Evolutionary conservation across 2,797 vertebrate species (phyloP).

Genomic region (Muscicapa comitata): DNA sequence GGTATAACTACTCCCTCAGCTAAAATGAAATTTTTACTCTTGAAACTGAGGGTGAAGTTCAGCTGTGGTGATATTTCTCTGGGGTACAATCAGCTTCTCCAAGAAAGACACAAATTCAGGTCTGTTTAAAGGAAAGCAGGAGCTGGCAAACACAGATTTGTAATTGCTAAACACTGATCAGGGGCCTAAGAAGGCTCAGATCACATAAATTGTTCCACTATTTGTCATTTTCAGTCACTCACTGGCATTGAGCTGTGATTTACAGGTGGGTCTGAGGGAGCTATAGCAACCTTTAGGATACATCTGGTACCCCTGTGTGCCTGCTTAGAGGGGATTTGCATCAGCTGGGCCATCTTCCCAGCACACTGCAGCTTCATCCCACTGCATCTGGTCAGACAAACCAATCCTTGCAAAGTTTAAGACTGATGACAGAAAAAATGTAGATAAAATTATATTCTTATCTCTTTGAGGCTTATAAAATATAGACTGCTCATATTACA

Average conservation of each 20-base stretch:
- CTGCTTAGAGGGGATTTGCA: background rate
- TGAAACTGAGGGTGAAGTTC: background rate
- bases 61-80: background rate
- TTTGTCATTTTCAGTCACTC: background rate
- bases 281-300: background rate
- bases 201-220: background rate
- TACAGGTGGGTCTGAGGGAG: background rate
- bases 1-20: background rate
- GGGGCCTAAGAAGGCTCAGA: background rate
- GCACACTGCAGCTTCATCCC: background rate
- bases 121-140: background rate
- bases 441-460: background rate
- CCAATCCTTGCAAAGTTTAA: background rate
- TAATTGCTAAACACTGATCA: background rate
- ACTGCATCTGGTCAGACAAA: background rate
- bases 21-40: background rate
- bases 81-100: background rate
- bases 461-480: background rate
- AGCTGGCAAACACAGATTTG: background rate
- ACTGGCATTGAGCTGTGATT: background rate
- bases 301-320: fast-evolving
- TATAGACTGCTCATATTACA: background rate
- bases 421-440: background rate
- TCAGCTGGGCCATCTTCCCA: background rate
- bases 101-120: background rate